phyloP scores from a whole-genome alignment of 2,113 vertebrate species.

The Epinephelus fuscoguttatus region DNA sequence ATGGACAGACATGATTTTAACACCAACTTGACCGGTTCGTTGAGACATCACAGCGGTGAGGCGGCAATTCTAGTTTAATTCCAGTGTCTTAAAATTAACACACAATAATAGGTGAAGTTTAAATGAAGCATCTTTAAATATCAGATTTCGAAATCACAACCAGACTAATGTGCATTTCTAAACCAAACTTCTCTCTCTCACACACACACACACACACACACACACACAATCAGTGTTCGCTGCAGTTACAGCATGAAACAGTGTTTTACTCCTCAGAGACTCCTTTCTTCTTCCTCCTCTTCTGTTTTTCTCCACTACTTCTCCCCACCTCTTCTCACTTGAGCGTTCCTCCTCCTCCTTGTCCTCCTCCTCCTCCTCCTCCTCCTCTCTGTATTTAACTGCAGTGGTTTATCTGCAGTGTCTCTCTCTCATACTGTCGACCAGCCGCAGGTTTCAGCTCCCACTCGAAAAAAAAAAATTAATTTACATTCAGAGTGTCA shows the following conservation, averaged over 20 bases:
- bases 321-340: not conserved
- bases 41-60: too few relatives aligned
- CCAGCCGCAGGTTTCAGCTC: constrained; percentile 22
- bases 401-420: constrained; percentile 23
- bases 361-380: not conserved
- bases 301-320: not conserved
- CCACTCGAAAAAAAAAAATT: not conserved
- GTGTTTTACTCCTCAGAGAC: constrained; percentile 5
- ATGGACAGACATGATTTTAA: too few relatives aligned
- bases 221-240: not conserved
- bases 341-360: not conserved
- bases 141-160: not conserved
- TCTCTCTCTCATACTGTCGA: not conserved
- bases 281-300: not conserved
- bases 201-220: too few relatives aligned
- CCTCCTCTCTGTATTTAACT: constrained; percentile 1
- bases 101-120: not conserved
- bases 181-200: not conserved
- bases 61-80: too few relatives aligned
- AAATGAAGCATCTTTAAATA: not conserved
- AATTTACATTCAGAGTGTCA: not conserved
- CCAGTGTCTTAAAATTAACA: too few relatives aligned
- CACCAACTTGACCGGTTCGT: too few relatives aligned
- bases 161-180: not conserved
- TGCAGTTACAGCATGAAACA: not conserved